Evolutionary conservation across 37 sponge, comb jelly and placozoan species (phyloP), one percentile per base, ranked within the genome.

Genomic region (Dysidea cf. avara): DNA sequence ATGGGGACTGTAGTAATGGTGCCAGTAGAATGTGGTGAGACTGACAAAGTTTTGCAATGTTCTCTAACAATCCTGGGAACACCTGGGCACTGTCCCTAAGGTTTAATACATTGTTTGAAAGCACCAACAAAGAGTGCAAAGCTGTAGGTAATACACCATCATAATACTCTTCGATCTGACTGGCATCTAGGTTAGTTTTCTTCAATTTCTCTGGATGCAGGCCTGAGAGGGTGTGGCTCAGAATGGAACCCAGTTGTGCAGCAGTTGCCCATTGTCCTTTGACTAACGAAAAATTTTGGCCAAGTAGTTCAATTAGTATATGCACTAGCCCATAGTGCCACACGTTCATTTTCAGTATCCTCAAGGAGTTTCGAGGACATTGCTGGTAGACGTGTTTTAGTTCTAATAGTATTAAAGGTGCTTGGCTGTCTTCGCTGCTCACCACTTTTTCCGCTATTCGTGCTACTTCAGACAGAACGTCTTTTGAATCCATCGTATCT

Each of bases 321-420:
- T 88, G 83, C 17, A 88, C n/a, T 11, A 88, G 55, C 29, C 78
- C 89, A 32, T 24, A 47, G 12, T 63, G 21, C 89, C 89, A 88
- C 31, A 88, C 46, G 46, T 43, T 5, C 46, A 43, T 9, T 9
- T 43, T 43, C 46, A 43, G 46, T 12, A 9, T 43, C 46, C 9
- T 43, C 46, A 43, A 9, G 5, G 46, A 43, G 46, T 5, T 43
- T 5, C 46, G 46, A 43, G 46, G 46, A 9, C 46, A 43, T 43
- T 43, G 46, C 9, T 43, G 46, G 9, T 43, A 43, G 9, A 43
- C 9, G 46, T 43, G 7, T 43, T 43, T 43, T 9, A 43, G 9
- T 43, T 43, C 46, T 43, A 43, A 9, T 43, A 43, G 9, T 43
- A 43, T 43, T 43, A 43, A 43, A 9, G 46, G 46, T 9, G 46